Evolutionary conservation across 2,888 invertebrate genomes (phyloP).

Genomic region (Eupithecia exiguata): DNA sequence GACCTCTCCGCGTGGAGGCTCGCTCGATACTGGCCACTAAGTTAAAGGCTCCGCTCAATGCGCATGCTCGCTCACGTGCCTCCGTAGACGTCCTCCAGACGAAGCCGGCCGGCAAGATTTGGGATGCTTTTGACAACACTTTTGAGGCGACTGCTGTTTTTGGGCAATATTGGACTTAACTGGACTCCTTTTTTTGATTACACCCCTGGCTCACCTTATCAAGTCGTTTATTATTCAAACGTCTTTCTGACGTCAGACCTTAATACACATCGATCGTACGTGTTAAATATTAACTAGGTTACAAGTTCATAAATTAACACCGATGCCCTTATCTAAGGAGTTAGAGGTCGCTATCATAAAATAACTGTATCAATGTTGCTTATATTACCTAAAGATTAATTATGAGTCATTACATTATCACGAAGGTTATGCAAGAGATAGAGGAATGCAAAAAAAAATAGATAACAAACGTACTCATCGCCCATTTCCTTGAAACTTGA

Average conservation of each 20-base stretch:
- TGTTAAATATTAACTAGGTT: slow-evolving; percentile 27
- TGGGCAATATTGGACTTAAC: slow-evolving; percentile 10
- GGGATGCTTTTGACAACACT: slow-evolving; percentile 43
- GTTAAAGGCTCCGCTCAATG: slow-evolving; percentile 51
- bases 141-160: slow-evolving; percentile 35
- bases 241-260: slow-evolving; percentile 5
- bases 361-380: slow-evolving; percentile 41
- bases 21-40: slow-evolving; percentile 77
- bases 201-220: not conserved
- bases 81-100: slow-evolving; percentile 69
- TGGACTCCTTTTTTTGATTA: slow-evolving; percentile 13
- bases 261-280: slow-evolving; percentile 18
- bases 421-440: slow-evolving; percentile 25
- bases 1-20: slow-evolving; percentile 76
- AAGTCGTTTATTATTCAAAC: slow-evolving; percentile 1
- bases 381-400: slow-evolving; percentile 41
- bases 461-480: not conserved
- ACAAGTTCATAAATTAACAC: slow-evolving; percentile 27
- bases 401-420: slow-evolving; percentile 34
- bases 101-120: slow-evolving; percentile 51
- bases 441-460: slow-evolving; percentile 14
- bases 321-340: slow-evolving; percentile 11
- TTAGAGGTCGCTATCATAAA: not conserved
- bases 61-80: slow-evolving; percentile 68
- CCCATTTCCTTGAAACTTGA: not conserved